A percentile compares a stretch with the other conserved stretches of the same genome.
phyloP scores from a whole-genome alignment of 2,888 invertebrate species.

The Euplagia quadripunctaria region DNA sequence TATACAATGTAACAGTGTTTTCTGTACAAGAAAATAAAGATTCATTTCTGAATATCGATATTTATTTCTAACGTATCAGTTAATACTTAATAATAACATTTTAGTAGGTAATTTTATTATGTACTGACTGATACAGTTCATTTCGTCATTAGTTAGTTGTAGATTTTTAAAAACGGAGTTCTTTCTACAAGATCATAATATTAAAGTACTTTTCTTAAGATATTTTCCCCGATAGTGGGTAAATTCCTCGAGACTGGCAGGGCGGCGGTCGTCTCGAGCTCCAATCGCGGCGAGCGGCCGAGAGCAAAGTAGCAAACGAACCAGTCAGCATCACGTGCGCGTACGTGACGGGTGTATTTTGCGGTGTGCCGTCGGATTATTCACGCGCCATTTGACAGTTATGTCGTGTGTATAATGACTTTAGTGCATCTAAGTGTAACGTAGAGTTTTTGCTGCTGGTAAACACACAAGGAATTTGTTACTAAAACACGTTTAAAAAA shows the following conservation, averaged over 20 bases:
- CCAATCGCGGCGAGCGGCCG: slow-evolving; percentile 65
- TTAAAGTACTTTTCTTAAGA: neutral
- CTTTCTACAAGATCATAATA: neutral
- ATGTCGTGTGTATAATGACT: slow-evolving; percentile 81
- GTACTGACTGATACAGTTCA: neutral
- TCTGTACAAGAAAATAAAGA: slow-evolving; percentile 36
- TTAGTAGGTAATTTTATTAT: slow-evolving; percentile 13
- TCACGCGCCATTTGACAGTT: slow-evolving; percentile 84
- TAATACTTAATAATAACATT: too few relatives aligned
- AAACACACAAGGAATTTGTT: slow-evolving; percentile 66
- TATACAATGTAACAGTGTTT: slow-evolving; percentile 17
- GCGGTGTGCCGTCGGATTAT: slow-evolving; percentile 62
- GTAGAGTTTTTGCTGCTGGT: slow-evolving; percentile 71
- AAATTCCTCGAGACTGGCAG: slow-evolving; percentile 68
- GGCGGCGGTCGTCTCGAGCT: slow-evolving; percentile 66
- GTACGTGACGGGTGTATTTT: slow-evolving; percentile 72
- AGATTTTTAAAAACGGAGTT: neutral
- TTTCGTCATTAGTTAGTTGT: neutral
- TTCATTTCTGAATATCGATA: slow-evolving; percentile 42
- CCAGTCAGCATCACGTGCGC: slow-evolving; percentile 86
- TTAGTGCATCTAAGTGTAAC: slow-evolving; percentile 74
- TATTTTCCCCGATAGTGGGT: slow-evolving; percentile 60
- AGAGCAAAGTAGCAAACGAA: slow-evolving; percentile 65
- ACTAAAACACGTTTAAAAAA: slow-evolving; percentile 51
- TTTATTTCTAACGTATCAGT: slow-evolving; percentile 13